Evolutionary conservation across 2,797 vertebrate genomes (phyloP).

Genomic region (Anabas testudineus): DNA sequence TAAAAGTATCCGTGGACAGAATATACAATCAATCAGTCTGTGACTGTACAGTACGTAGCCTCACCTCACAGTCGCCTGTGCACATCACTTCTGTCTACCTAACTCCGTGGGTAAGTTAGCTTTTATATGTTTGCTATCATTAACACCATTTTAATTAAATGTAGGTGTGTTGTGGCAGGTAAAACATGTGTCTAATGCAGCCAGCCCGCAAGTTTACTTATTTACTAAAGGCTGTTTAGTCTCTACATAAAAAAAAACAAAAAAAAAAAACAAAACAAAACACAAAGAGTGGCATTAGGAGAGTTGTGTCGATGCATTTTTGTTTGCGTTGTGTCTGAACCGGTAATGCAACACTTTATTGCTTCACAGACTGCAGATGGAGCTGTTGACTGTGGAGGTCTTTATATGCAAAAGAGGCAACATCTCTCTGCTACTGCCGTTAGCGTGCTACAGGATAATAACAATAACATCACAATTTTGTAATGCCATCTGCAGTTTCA

Average conservation of each 20-base stretch:
- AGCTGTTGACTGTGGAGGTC: slow-evolving; percentile 21
- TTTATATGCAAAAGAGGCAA: background rate
- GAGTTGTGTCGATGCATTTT: background rate
- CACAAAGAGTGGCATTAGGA: background rate
- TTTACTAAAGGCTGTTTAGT: slow-evolving; percentile 13
- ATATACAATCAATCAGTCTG: background rate
- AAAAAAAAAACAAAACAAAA: too few species aligned
- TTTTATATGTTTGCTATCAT: background rate
- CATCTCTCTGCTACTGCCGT: background rate
- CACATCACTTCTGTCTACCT: background rate
- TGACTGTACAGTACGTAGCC: background rate
- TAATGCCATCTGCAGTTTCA: background rate
- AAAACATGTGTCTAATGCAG: too few species aligned
- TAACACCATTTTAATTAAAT: slow-evolving; percentile 2
- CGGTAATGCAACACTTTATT: slow-evolving; percentile 3
- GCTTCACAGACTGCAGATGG: slow-evolving; percentile 47
- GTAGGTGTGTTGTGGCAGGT: background rate
- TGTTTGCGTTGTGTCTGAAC: background rate
- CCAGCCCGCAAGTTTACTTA: background rate
- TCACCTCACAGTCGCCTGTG: background rate
- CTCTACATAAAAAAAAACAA: slow-evolving; percentile 11
- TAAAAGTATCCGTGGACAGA: background rate
- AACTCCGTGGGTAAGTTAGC: background rate
- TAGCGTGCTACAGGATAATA: background rate
- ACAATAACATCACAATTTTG: background rate